These are phyloP conservation scores for Fissipunctia ypsillon DNA, from an alignment of 2,888 invertebrate species.

Conservation along the genomic window DNA sequence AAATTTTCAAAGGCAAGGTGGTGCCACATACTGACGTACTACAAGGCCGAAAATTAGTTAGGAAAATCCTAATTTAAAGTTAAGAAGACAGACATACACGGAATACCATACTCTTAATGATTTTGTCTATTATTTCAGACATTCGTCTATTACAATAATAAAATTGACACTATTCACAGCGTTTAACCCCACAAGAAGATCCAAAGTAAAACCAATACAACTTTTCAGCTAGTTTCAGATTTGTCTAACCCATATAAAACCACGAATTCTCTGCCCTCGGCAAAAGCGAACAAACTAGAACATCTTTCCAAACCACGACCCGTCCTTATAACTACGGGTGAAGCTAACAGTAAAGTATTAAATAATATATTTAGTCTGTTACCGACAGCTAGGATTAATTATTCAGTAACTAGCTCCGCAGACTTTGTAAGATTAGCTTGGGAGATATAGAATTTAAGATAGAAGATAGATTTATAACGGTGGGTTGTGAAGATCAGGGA, in stretches of 20 bases:
- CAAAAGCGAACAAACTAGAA: constrained; percentile 57
- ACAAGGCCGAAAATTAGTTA: no score
- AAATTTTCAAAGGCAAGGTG: background rate
- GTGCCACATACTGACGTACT: background rate
- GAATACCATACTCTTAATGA: background rate
- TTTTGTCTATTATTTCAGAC: background rate
- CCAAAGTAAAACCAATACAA: background rate
- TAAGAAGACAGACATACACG: background rate
- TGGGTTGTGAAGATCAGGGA: background rate
- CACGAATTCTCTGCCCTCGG: constrained; percentile 35
- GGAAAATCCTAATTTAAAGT: background rate
- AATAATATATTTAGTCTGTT: constrained; percentile 67
- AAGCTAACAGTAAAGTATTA: constrained; percentile 70
- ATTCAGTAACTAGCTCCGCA: constrained; percentile 50
- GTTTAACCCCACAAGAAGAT: background rate
- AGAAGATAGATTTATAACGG: constrained; percentile 30
- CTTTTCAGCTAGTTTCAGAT: background rate
- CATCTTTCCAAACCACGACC: constrained; percentile 59
- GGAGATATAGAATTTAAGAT: constrained; percentile 23
- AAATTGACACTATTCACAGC: background rate
- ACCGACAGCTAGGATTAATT: constrained; percentile 55
- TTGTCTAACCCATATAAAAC: constrained; percentile 9
- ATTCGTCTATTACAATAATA: background rate
- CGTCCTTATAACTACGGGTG: constrained; percentile 69
- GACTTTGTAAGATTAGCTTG: constrained; percentile 47